These are phyloP conservation scores for Hemithea aestivaria DNA, from an alignment of 2,888 invertebrate species.

Conservation along the genomic window DNA sequence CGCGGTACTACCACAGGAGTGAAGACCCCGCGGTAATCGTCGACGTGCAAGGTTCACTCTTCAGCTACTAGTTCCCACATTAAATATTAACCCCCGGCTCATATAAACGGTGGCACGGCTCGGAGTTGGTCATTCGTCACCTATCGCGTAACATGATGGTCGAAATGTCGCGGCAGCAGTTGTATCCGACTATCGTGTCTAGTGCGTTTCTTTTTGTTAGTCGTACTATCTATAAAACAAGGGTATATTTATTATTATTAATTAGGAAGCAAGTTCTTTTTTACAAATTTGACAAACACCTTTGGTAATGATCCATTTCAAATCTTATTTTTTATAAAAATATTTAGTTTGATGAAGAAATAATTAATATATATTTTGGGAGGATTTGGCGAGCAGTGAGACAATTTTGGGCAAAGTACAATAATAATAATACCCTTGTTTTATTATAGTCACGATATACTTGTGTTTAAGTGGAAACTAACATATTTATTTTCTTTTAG, in stretches of 20 bases:
- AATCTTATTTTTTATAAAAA: neutral
- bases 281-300: too few species aligned
- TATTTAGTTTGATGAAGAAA: too few species aligned
- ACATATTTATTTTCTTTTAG: slow-evolving; percentile 70
- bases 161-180: slow-evolving; percentile 67
- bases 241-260: too few species aligned
- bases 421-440: too few species aligned
- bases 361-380: too few species aligned
- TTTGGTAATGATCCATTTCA: neutral
- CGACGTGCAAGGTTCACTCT: slow-evolving; percentile 5
- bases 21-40: slow-evolving; percentile 3
- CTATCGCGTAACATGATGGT: slow-evolving; percentile 38
- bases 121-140: slow-evolving; percentile 24
- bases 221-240: too few species aligned
- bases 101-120: slow-evolving; percentile 11
- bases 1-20: slow-evolving; percentile 9
- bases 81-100: slow-evolving; percentile 44
- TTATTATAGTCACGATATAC: too few species aligned
- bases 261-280: too few species aligned
- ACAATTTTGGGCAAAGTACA: too few species aligned
- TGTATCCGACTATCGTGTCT: slow-evolving; percentile 55
- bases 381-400: too few species aligned
- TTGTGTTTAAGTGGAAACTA: too few species aligned
- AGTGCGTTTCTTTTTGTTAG: slow-evolving; percentile 33
- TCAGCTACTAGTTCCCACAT: slow-evolving; percentile 45